Evolutionary conservation across 2,888 invertebrate species (phyloP).

Genomic region (Eupsilia transversa): DNA sequence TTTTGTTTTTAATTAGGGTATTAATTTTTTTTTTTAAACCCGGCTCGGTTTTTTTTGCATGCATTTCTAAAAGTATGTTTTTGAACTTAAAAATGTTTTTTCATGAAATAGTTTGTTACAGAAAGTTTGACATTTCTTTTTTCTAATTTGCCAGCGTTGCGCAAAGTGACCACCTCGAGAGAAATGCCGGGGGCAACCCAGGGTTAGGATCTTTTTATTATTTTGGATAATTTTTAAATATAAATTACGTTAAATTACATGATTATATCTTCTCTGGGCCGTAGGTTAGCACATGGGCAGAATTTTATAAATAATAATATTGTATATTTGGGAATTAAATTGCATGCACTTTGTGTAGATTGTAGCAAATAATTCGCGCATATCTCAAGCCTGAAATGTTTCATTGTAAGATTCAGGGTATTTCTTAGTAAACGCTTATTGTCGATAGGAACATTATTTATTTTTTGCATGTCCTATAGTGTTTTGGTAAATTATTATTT

Average conservation of each 20-base stretch:
- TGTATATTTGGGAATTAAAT: constrained; percentile 7
- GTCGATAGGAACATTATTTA: neutral
- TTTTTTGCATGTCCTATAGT: neutral
- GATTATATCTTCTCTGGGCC: neutral
- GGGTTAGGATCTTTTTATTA: constrained; percentile 58
- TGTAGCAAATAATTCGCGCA: neutral
- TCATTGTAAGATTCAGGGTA: neutral
- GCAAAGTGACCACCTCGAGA: constrained; percentile 64
- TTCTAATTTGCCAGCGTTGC: constrained; percentile 61
- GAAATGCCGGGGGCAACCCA: constrained; percentile 61
- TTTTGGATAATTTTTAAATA: constrained; percentile 39
- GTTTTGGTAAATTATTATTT: neutral
- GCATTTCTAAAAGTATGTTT: constrained; percentile 1
- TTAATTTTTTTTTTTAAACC: neutral
- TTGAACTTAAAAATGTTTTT: constrained; percentile 35
- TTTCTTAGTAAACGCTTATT: neutral
- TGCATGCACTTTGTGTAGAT: constrained; percentile 31
- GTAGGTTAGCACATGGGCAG: constrained; percentile 3
- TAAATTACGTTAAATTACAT: neutral
- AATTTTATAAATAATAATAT: neutral
- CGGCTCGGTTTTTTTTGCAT: constrained; percentile 36
- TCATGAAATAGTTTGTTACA: constrained; percentile 56
- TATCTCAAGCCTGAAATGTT: neutral
- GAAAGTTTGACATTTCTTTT: constrained; percentile 51
- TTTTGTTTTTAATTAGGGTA: neutral